Evolutionary conservation across 2,797 vertebrate genomes (phyloP), one percentile per base, ranked within the genome.

Genomic region (Sebastes paucispinis): DNA sequence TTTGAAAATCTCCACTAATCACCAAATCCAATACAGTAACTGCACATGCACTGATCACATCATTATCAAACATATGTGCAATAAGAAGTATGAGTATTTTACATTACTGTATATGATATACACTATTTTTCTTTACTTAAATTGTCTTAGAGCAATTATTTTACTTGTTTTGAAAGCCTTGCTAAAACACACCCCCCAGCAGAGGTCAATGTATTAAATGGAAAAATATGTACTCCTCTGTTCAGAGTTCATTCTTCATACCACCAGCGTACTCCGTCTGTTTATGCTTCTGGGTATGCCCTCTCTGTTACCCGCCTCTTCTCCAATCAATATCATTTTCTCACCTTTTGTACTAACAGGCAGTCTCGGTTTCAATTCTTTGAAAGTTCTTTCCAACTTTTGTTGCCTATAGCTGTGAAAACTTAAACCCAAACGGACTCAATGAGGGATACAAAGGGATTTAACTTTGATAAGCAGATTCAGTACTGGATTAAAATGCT

Each of bases 1-100:
- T 73, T 79, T n/a, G 16, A 62, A 70, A 27, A 66, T 52, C 6
- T 77, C 43, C 43, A 24, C 14, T 58, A 58, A 79, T 71, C 22
- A 66, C 62, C 27, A 31, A 14, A 27, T 68, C 20, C 36, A 43
- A 4, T 52, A 22, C 39, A 36, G 59, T 52, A 50, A 13, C 70
- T 52, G 10, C 22, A 59, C 39, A 69, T 31, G 13, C 47, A 12
- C 24, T 7, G 25, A 29, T 66, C 25, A 47, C 25, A 31, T 18
- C 0, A 31, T n/a, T 16, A 50, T 75, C 57, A 67, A 43, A 67
- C 27, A 73, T 77, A 65, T 25, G 32, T n/a, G 27, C 27, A 31
- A 10, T 39, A 18, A 59, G 36, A 1, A 36, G 34, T 34, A 34
- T 6, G 32, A 65, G 36, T 29, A 8, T 9, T 57, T 47, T 4